Percentiles rank a stretch among this genome's conserved stretches.
phyloP scores from a whole-genome alignment of 2,113 vertebrate genomes.

The Clarias batrachus region DNA sequence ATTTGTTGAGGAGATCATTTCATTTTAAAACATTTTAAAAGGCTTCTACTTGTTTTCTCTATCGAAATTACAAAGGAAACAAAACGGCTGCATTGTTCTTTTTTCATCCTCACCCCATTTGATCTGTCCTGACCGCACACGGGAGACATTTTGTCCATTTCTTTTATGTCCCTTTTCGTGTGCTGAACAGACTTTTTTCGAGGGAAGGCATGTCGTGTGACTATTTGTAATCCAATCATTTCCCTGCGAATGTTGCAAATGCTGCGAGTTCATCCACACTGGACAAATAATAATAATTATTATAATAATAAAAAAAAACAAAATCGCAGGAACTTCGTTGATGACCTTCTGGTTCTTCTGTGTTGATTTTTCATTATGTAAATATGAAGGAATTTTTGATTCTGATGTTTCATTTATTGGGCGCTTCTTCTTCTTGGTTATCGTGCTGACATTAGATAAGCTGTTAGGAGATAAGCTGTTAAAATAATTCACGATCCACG shows the following conservation, averaged over 20 bases:
- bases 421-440: not conserved
- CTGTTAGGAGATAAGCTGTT: not conserved
- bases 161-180: not conserved
- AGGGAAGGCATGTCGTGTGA: not conserved
- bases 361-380: not conserved
- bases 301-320: no score
- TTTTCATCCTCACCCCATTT: not conserved
- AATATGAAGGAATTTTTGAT: not conserved
- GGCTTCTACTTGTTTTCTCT: conserved; percentile 42
- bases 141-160: not conserved
- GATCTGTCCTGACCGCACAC: not conserved
- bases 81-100: not conserved
- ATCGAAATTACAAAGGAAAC: not conserved
- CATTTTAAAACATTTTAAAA: conserved; percentile 47
- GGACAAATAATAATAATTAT: conserved; percentile 42
- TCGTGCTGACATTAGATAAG: not conserved
- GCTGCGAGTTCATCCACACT: conserved; percentile 36
- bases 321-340: conserved; percentile 21
- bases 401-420: not conserved
- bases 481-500: not conserved
- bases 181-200: not conserved
- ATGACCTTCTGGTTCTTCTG: not conserved
- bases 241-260: not conserved
- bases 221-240: not conserved
- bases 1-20: conserved; percentile 38